A percentile compares a stretch with the other conserved stretches of the same genome.
These are phyloP conservation scores for Bradypodion ventrale DNA, from an alignment of 2,797 vertebrate genomes.

Conservation along the genomic window DNA sequence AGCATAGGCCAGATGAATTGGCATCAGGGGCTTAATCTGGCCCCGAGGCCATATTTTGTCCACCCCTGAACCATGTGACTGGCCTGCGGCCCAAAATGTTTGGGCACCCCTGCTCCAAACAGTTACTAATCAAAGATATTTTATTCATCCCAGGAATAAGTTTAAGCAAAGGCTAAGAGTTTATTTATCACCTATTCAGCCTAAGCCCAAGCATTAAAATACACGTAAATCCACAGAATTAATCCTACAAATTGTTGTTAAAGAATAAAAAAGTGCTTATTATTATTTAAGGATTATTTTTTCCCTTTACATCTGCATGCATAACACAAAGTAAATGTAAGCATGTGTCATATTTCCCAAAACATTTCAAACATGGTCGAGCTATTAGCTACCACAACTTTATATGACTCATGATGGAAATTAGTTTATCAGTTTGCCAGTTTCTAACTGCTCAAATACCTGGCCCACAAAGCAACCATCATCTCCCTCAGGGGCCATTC, in stretches of 20 bases:
- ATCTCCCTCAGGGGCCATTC: not conserved
- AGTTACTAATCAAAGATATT: no score
- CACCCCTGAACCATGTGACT: no score
- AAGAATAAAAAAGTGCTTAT: not conserved
- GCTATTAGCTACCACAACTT: not conserved
- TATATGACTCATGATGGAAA: not conserved
- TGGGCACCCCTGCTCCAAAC: no score
- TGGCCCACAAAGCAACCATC: not conserved
- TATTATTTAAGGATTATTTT: not conserved
- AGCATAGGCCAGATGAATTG: no score
- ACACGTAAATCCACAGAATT: not conserved
- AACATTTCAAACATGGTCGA: not conserved
- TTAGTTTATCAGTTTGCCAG: no score
- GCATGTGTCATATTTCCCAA: not conserved
- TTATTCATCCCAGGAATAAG: no score
- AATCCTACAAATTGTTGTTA: not conserved
- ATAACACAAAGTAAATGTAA: not conserved
- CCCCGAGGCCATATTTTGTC: no score
- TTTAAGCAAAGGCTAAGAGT: not conserved
- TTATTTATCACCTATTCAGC: not conserved
- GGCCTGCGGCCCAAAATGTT: no score
- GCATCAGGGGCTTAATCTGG: no score
- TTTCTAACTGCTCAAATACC: not conserved
- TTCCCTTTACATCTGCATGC: not conserved
- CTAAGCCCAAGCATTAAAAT: not conserved